Evolutionary conservation across 2,797 vertebrate genomes (phyloP), one percentile per base, ranked within the genome.

Genomic region (Pseudomugil gertrudae): DNA sequence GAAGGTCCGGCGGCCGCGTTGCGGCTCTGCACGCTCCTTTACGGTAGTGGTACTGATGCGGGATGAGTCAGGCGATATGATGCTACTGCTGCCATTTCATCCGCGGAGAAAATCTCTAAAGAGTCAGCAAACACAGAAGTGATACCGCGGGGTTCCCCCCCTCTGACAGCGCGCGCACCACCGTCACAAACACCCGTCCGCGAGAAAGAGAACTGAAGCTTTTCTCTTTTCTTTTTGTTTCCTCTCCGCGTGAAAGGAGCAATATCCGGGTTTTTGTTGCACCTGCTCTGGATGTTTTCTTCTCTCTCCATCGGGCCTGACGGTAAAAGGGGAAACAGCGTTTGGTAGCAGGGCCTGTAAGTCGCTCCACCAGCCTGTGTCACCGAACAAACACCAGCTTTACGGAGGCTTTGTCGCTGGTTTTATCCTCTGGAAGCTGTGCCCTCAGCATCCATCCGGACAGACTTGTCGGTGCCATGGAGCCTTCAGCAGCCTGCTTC

Each of bases 11-110:
- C 1, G 0, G 27, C 30, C n/a, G 52, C 4, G 70, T 38, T 80
- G 90, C 90, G 89, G 90, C 33, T 72, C 75, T 93, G 66, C 60
- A 8, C 79, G 33, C 77, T 80, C 23, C 60, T 89, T 93, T 96
- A 94, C 94, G 92, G 95, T 82, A 90, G 54, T 94, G 92, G 92
- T 90, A 79, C 91, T 93, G 94, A 94, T 94, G 95, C 93, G 93
- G 91, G 95, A 96, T 96, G 96, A 96, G 95, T 96, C 96, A 96
- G 95, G 94, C 89, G 86, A 89, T 93, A 90, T 93, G 94, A 95
- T 95, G 94, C 93, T 95, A 92, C 91, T 93, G 94, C 94, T 95
- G 95, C 95, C 95, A 95, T 96, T 96, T 95, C 95, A 95, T 94
- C 95, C 89, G 93, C 91, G 78, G 82, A 77, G 55, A 76, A 76